phyloP scores from a whole-genome alignment of 2,113 vertebrate species.

The Callospermophilus lateralis region DNA sequence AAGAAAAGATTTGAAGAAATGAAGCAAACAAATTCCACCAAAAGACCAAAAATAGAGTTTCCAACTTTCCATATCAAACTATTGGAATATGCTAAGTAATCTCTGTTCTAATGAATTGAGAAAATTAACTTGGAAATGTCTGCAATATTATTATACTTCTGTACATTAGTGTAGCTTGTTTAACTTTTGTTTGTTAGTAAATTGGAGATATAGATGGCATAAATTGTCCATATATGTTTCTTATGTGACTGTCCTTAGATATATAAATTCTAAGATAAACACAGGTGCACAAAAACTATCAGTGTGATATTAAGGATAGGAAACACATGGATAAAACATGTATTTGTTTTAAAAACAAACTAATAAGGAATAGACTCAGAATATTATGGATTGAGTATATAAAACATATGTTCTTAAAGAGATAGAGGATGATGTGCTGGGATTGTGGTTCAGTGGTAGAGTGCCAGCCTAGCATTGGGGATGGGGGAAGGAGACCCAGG shows the following conservation, averaged over 20 bases:
- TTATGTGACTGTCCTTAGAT: neutral
- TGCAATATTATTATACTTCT: neutral
- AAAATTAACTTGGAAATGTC: neutral
- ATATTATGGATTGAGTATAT: neutral
- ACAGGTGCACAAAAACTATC: neutral
- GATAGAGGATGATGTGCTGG: neutral
- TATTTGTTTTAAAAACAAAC: neutral
- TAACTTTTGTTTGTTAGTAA: neutral
- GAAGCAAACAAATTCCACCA: neutral
- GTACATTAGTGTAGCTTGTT: neutral
- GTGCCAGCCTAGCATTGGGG: too few species aligned
- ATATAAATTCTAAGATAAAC: neutral
- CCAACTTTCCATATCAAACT: neutral
- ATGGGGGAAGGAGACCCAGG: too few species aligned
- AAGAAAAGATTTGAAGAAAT: neutral
- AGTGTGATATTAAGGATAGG: neutral
- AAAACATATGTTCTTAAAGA: neutral
- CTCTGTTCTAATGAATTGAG: neutral
- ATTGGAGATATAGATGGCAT: neutral
- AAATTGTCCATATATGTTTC: neutral
- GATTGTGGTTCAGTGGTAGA: too few species aligned
- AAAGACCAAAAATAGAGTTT: neutral
- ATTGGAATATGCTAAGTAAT: neutral
- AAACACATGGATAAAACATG: neutral
- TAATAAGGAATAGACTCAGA: neutral